These are phyloP conservation scores for Anseranas semipalmata DNA, from an alignment of 2,113 vertebrate species.

Conservation along the genomic window DNA sequence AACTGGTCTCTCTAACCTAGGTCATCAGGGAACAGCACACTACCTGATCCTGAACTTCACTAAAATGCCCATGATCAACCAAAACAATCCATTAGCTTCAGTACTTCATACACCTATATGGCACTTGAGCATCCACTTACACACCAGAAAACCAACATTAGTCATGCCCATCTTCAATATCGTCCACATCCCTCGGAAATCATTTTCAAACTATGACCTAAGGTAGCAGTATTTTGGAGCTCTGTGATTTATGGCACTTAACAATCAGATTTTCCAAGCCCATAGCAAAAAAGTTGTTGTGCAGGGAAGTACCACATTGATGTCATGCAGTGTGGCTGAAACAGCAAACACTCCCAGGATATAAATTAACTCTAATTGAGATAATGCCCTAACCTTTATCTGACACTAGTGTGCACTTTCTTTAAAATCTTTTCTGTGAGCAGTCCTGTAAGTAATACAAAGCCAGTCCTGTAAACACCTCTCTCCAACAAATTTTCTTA, in stretches of 20 bases:
- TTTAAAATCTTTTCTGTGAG: not conserved
- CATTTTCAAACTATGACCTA: not conserved
- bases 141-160: not conserved
- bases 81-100: not conserved
- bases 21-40: not conserved
- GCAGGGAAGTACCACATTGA: not conserved
- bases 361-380: slow-evolving; percentile 64
- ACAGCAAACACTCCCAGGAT: slow-evolving; percentile 49
- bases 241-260: not conserved
- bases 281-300: slow-evolving; percentile 25
- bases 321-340: not conserved
- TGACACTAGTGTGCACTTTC: not conserved
- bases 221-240: not conserved
- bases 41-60: not conserved
- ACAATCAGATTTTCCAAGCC: slow-evolving; percentile 5
- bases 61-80: not conserved
- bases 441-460: slow-evolving; percentile 28
- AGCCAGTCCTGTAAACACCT: slow-evolving; percentile 15
- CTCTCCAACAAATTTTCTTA: not conserved
- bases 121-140: not conserved
- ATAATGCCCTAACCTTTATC: slow-evolving; percentile 37
- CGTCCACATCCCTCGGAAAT: not conserved
- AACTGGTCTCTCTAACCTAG: not conserved
- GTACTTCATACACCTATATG: not conserved
- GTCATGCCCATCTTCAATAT: not conserved